A percentile compares a stretch with the other conserved stretches of the same genome.
These are phyloP conservation scores for Telmatochromis sp. DNA, from an alignment of 2,113 vertebrate genomes.

Conservation along the genomic window DNA sequence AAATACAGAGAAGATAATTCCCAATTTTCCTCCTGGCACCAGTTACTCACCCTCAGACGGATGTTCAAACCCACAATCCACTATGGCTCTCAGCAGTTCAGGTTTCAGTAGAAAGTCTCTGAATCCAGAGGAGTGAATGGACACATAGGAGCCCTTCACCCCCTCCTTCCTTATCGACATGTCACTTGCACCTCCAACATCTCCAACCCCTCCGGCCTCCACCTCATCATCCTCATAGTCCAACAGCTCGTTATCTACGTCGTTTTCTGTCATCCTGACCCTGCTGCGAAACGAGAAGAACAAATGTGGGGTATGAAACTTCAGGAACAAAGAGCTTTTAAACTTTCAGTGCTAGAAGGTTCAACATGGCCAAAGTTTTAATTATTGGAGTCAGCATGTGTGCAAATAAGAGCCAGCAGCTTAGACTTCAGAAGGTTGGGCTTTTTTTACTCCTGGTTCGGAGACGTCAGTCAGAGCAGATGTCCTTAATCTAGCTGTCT, in stretches of 20 bases:
- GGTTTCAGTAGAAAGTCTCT: constrained; percentile 85
- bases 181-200: not conserved
- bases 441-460: fast-evolving
- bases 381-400: not conserved
- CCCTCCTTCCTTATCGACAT: constrained; percentile 68
- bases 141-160: constrained; percentile 84
- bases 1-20: not conserved
- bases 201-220: not conserved
- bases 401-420: not conserved
- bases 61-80: constrained; percentile 88
- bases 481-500: not conserved
- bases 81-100: constrained; percentile 81
- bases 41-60: constrained; percentile 77
- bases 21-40: fast-evolving
- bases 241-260: constrained; percentile 81
- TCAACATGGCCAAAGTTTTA: not conserved
- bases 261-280: constrained; percentile 76
- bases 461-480: not conserved
- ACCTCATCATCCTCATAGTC: constrained; percentile 83
- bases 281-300: not conserved
- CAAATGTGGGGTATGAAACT: fast-evolving
- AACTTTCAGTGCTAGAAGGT: not conserved
- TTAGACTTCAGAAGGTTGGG: not conserved
- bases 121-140: constrained; percentile 87
- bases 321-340: not conserved